Conservation (phyloP, 64 coral and sea anemone genomes). For the Stichodactyla mertensii region DNA sequence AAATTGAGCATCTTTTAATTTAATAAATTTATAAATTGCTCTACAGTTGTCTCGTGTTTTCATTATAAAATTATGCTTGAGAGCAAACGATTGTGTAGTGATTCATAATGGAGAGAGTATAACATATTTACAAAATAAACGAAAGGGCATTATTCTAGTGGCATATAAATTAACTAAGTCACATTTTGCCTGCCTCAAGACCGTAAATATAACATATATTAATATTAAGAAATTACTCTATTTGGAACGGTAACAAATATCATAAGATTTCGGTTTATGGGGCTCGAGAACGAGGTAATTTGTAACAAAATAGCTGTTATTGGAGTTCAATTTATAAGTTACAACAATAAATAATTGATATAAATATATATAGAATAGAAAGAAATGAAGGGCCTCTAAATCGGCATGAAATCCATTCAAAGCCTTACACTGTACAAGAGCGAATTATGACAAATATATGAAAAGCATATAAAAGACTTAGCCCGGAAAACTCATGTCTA, state of each 20-base stretch:
- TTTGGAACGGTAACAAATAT: constrained; percentile 84
- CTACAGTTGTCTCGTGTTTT: constrained; percentile 26
- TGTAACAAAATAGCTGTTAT: constrained; percentile 99
- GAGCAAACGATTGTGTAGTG: constrained; percentile 22
- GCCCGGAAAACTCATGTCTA: constrained; percentile 75
- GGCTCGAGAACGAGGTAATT: constrained; percentile 27
- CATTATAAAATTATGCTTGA: constrained; percentile 42
- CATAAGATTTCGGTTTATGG: constrained; percentile 36
- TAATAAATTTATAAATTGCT: constrained; percentile 38
- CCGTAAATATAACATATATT: constrained; percentile 82
- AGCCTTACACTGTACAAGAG: constrained; percentile 95
- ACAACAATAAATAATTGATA: constrained; percentile 99
- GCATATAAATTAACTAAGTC: constrained; percentile 88
- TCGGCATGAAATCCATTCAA: constrained; percentile 75
- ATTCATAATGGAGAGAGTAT: constrained; percentile 9
- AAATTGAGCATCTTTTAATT: constrained; percentile 32
- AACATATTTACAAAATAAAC: constrained; percentile 25
- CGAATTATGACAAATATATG: constrained; percentile 88
- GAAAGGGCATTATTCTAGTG: background rate
- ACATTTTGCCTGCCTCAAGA: constrained; percentile 56
- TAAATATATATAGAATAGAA: constrained; percentile 86
- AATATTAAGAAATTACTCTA: constrained; percentile 63
- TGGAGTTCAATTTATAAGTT: constrained; percentile 83
- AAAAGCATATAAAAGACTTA: constrained; percentile 94
- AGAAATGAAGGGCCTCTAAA: constrained; percentile 46